Evolutionary conservation across 2,113 vertebrate genomes (phyloP).

Genomic region (Macquaria ambigua): DNA sequence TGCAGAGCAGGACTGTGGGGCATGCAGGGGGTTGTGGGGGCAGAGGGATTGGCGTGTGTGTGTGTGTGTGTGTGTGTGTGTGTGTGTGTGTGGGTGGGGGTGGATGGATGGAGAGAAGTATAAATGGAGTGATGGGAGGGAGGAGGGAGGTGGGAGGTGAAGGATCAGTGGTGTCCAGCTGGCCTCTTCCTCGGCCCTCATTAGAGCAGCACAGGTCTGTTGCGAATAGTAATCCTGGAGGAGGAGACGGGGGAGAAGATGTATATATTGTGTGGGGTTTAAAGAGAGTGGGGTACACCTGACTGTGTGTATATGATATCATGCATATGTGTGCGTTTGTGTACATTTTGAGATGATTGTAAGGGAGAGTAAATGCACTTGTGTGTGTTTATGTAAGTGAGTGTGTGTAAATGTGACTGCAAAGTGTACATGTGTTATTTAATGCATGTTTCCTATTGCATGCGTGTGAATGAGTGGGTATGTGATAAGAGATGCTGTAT

Average conservation of each 20-base stretch:
- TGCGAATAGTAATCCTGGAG: constrained; percentile 69
- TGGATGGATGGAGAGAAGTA: constrained; percentile 26
- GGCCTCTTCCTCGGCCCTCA: constrained; percentile 74
- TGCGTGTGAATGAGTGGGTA: constrained; percentile 19
- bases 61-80: constrained; percentile 7
- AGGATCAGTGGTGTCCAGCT: constrained; percentile 79
- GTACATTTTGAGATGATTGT: background rate
- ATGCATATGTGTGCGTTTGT: background rate
- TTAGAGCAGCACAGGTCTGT: constrained; percentile 73
- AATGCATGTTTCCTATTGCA: background rate
- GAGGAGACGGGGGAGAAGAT: constrained; percentile 10
- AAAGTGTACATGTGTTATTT: background rate
- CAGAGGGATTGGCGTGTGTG: constrained; percentile 19
- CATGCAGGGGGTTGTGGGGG: constrained; percentile 32
- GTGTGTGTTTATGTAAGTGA: background rate
- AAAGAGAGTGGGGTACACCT: background rate
- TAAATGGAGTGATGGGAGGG: constrained; percentile 47
- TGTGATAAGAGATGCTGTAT: background rate
- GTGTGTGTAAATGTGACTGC: background rate
- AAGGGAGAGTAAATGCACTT: background rate
- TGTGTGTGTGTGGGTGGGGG: constrained; percentile 20
- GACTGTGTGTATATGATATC: background rate
- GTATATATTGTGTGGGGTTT: background rate
- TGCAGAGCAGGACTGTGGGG: constrained; percentile 67
- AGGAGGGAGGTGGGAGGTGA: constrained; percentile 55